Conservation (phyloP, 2,888 invertebrate species). For the Sphecodes monilicornis region DNA sequence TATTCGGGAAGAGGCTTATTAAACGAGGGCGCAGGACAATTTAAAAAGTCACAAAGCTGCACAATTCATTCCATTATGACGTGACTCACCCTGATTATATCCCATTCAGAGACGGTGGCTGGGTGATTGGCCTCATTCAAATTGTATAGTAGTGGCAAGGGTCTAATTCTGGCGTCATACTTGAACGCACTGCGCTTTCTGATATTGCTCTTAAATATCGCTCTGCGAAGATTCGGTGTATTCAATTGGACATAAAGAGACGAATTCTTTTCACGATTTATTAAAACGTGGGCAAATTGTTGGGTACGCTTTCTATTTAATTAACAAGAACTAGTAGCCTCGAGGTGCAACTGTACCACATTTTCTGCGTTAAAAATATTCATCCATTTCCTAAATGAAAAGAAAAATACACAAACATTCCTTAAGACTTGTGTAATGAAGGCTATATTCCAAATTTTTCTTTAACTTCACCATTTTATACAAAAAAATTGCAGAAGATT, state of each 20-base stretch:
- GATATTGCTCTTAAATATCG: constrained; percentile 77
- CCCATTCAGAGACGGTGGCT: constrained; percentile 80
- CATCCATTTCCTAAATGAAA: not conserved
- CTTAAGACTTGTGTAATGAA: not conserved
- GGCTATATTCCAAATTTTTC: not conserved
- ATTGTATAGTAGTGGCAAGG: constrained; percentile 72
- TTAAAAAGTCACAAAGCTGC: constrained; percentile 57
- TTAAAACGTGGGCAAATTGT: not conserved
- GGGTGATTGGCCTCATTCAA: constrained; percentile 77
- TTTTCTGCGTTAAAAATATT: not conserved
- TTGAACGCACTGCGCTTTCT: constrained; percentile 75
- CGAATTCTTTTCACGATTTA: constrained; percentile 68
- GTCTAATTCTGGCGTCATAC: constrained; percentile 75
- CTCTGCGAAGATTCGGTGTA: constrained; percentile 71
- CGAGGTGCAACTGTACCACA: too few species aligned
- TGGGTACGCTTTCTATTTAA: not conserved
- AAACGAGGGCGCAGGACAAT: constrained; percentile 40
- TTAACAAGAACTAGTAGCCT: not conserved
- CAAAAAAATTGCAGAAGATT: too few species aligned
- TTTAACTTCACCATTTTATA: not conserved
- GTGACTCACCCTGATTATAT: constrained; percentile 77
- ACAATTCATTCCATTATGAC: constrained; percentile 54
- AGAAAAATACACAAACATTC: not conserved
- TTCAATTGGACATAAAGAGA: constrained; percentile 71
- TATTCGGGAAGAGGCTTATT: constrained; percentile 32